phyloP scores from a whole-genome alignment of 2,797 vertebrate genomes.

The Spheniscus humboldti region DNA sequence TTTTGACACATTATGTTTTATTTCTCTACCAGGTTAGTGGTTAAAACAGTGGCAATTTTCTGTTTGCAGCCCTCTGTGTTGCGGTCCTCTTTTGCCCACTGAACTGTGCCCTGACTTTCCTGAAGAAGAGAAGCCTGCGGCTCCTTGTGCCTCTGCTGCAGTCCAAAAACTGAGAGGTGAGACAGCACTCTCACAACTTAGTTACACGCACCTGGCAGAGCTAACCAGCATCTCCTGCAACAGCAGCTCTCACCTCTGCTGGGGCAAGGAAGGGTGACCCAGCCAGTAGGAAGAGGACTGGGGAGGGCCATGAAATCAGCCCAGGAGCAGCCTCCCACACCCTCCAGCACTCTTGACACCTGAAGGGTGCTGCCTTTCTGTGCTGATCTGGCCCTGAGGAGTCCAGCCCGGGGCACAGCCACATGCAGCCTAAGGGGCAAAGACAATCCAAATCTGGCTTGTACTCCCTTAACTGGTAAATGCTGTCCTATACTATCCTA shows the following conservation, averaged over 20 bases:
- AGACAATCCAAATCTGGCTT: neutral
- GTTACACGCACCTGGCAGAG: neutral
- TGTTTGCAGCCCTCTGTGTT: neutral
- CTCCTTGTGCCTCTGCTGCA: neutral
- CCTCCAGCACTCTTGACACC: neutral
- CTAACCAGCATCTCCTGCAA: neutral
- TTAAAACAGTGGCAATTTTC: neutral
- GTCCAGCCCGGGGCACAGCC: neutral
- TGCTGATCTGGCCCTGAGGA: neutral
- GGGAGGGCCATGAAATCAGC: neutral
- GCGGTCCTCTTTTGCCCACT: constrained; percentile 3
- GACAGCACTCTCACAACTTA: neutral
- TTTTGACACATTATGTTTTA: neutral
- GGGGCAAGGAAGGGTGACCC: neutral
- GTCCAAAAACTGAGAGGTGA: constrained; percentile 18
- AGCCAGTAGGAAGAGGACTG: neutral
- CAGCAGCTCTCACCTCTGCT: neutral
- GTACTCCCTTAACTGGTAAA: neutral
- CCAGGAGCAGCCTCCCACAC: neutral
- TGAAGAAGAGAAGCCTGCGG: constrained; percentile 21
- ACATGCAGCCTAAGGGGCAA: neutral
- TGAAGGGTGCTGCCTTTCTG: neutral
- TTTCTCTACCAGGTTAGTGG: neutral
- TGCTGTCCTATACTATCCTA: neutral
- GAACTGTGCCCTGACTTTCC: neutral